Percentiles rank a stretch among this genome's conserved stretches.
These are phyloP conservation scores for Thaleichthys pacificus DNA, from an alignment of 2,797 vertebrate species.

Conservation along the genomic window DNA sequence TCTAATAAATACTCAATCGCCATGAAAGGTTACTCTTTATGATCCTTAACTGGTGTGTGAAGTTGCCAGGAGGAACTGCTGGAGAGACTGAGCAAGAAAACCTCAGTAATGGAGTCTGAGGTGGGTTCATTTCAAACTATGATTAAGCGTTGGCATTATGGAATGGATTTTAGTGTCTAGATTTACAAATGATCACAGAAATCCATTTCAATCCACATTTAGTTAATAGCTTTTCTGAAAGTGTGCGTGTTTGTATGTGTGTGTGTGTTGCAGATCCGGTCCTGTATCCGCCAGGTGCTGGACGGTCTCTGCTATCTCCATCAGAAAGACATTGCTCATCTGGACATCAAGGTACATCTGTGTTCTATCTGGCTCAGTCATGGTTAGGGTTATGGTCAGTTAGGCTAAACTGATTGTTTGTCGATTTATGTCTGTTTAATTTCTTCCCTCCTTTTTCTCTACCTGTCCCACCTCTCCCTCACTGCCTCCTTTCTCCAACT, in stretches of 20 bases:
- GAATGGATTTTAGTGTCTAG: too few relatives aligned
- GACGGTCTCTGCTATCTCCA: constrained; percentile 86
- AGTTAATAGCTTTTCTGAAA: constrained; percentile 1
- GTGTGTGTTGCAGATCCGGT: constrained; percentile 74
- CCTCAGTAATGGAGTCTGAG: constrained; percentile 85
- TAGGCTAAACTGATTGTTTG: too few relatives aligned
- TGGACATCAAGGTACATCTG: constrained; percentile 75
- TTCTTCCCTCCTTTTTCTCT: neutral
- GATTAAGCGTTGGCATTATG: too few relatives aligned
- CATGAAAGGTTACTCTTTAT: constrained; percentile 8
- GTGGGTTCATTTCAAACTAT: constrained; percentile 68
- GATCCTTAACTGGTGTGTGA: constrained; percentile 69
- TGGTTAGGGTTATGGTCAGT: too few relatives aligned
- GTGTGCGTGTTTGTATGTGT: constrained; percentile 8
- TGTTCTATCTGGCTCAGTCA: too few relatives aligned
- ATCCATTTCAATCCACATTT: too few relatives aligned
- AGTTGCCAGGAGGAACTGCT: constrained; percentile 93
- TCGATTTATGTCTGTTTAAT: too few relatives aligned
- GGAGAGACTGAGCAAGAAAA: constrained; percentile 86
- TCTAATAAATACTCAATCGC: constrained; percentile 4
- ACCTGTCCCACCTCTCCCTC: neutral
- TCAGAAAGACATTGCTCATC: constrained; percentile 75
- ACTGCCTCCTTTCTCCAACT: neutral
- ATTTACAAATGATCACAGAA: too few relatives aligned
- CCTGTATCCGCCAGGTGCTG: constrained; percentile 83